Evolutionary conservation across 1,140 invertebrate species (phyloP).

Genomic region (Drosophila subpulchrella): DNA sequence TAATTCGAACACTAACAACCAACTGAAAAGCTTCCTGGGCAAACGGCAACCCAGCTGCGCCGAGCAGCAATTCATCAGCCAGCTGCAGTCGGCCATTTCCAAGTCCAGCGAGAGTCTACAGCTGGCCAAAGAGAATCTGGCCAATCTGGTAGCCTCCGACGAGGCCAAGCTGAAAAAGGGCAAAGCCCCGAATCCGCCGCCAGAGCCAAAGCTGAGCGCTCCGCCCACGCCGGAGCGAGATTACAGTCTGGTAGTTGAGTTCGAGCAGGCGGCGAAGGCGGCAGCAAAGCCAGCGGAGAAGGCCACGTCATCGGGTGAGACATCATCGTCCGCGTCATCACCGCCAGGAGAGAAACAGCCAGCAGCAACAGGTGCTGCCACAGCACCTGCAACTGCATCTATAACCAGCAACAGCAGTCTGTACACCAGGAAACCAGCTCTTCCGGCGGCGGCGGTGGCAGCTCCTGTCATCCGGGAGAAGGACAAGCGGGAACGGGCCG

Average conservation of each 20-base stretch:
- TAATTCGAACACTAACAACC: conserved; percentile 19
- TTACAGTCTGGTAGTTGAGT: conserved; percentile 77
- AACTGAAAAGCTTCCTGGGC: conserved; percentile 63
- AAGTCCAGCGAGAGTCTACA: conserved; percentile 71
- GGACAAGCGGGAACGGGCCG: conserved; percentile 89
- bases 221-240: conserved; percentile 81
- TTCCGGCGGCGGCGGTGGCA: conserved; percentile 85
- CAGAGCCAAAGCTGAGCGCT: conserved; percentile 71
- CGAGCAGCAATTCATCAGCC: conserved; percentile 85
- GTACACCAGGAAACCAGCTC: conserved; percentile 87
- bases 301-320: conserved; percentile 30
- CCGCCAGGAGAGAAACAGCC: not conserved
- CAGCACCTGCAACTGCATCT: conserved; percentile 49
- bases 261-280: conserved; percentile 61
- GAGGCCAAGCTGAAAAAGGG: conserved; percentile 85
- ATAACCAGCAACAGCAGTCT: conserved; percentile 76
- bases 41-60: conserved; percentile 64
- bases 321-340: not conserved
- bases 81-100: conserved; percentile 85
- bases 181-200: conserved; percentile 86
- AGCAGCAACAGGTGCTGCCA: conserved; percentile 5
- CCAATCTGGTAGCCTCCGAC: conserved; percentile 34
- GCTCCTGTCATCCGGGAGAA: conserved; percentile 90
- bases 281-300: conserved; percentile 43
- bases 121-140: conserved; percentile 42